Evolutionary conservation across 2,113 vertebrate genomes (phyloP), one percentile per base, ranked within the genome.

Genomic region (Acrocephalus kingi): DNA sequence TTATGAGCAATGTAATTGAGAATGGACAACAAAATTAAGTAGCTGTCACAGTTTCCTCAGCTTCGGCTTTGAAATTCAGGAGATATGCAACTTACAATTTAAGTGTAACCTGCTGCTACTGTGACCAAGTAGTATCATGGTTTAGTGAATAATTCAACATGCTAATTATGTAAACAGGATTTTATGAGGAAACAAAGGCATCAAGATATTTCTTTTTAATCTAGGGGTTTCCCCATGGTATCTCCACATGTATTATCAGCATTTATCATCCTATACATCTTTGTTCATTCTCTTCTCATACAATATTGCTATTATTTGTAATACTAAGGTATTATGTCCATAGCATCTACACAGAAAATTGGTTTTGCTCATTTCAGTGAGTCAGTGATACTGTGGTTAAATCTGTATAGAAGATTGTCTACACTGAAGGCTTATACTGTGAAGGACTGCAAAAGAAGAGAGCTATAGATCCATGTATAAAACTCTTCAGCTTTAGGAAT

Each of bases 21-120:
- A 93, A 83, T 15, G 51, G 89, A 78, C 78, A 93, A 76, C 43
- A 91, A 91, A 94, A 96, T 92, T 82, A 93, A 80, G 55, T 80
- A 86, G 31, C 72, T 95, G 61, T 75, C 88, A 87, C 24, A 31
- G 37, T 69, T 93, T 93, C 39, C 52, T 91, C 63, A 55, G 22
- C 28, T 92, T 75, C 69, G 37, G 51, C 46, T 93, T 91, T 85
- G 33, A 73, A 90, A 90, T 85, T 55, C 46, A 55, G 43, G 39
- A 89, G 9, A 76, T 43, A 33, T 33, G 14, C 25, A 80, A 27
- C 10, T 81, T 72, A 20, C 54, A 84, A 90, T 90, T 88, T 80
- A 74, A 33, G 17, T 81, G 33, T 37, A 74, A 61, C 52, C 35
- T 94, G 45, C 22, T 75, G 17, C 35, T 86, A 30, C 59, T 74